Evolutionary conservation across 1,140 invertebrate species (phyloP).

Genomic region (Achatina immaculata): DNA sequence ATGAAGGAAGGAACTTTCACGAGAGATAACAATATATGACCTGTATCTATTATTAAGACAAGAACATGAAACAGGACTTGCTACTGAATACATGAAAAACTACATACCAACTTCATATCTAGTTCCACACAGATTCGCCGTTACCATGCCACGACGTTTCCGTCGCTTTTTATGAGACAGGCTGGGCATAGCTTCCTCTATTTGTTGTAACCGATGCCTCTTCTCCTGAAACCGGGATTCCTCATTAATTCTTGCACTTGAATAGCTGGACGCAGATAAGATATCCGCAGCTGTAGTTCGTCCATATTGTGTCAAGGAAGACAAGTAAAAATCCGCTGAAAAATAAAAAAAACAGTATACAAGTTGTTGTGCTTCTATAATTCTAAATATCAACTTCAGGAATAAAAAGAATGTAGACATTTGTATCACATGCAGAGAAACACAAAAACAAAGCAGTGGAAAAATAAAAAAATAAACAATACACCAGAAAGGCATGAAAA

Average conservation of each 20-base stretch:
- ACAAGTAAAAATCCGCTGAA: conserved; percentile 54
- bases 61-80: too few species aligned
- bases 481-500: too few species aligned
- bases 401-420: too few species aligned
- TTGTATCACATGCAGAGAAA: too few species aligned
- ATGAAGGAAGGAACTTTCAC: too few species aligned
- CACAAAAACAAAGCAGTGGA: too few species aligned
- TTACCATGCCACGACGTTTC: conserved; percentile 58
- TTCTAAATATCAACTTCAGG: too few species aligned
- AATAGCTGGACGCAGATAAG: conserved; percentile 28
- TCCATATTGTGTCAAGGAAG: conserved; percentile 47
- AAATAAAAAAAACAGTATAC: too few species aligned
- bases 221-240: neutral
- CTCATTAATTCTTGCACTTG: conserved; percentile 35
- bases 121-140: conserved; percentile 69
- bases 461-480: too few species aligned
- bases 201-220: conserved; percentile 1
- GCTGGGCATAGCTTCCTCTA: neutral
- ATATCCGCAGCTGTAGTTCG: conserved; percentile 16
- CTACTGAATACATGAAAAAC: neutral
- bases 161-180: conserved; percentile 56
- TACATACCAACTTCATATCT: conserved; percentile 71
- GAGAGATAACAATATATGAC: too few species aligned
- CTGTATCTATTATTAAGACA: too few species aligned
- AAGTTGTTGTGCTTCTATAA: too few species aligned